Conservation (phyloP, 2,797 vertebrate genomes). For the Lateolabrax maculatus region DNA sequence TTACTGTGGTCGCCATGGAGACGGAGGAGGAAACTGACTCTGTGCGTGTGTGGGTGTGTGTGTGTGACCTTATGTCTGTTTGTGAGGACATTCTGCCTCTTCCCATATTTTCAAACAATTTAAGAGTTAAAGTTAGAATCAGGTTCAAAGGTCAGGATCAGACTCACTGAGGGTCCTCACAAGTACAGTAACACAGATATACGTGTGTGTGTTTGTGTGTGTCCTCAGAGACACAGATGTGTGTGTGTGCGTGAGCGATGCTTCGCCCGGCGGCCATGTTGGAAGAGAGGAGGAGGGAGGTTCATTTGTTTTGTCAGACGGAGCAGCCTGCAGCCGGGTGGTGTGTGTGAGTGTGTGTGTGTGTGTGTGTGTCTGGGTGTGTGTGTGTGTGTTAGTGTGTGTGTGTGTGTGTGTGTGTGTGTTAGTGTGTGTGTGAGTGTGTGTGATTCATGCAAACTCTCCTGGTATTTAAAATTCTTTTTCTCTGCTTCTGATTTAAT, state of each 20-base stretch:
- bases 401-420: background rate
- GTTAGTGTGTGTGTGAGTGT: slow-evolving; percentile 12
- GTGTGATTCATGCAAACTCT: slow-evolving; percentile 2
- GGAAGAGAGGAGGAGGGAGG: background rate
- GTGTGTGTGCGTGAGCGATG: background rate
- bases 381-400: slow-evolving; percentile 4
- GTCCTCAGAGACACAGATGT: background rate
- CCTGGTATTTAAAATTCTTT: background rate
- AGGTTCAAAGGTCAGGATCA: too few relatives aligned
- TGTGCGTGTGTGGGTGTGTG: background rate
- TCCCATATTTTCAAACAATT: too few relatives aligned
- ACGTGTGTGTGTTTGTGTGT: background rate
- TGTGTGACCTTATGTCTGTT: background rate
- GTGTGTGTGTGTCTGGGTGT: slow-evolving; percentile 13
- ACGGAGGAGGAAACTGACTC: background rate
- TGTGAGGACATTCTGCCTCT: background rate
- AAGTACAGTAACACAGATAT: too few relatives aligned
- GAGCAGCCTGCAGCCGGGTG: slow-evolving; percentile 1
- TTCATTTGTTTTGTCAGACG: background rate
- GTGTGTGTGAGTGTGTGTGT: background rate
- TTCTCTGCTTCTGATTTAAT: slow-evolving; percentile 4
- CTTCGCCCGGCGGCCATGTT: background rate
- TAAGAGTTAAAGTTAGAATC: too few relatives aligned
- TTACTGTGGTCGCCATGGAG: background rate
- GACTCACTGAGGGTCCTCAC: background rate